phyloP scores from a whole-genome alignment of 1,140 invertebrate species.

The Apis mellifera region DNA sequence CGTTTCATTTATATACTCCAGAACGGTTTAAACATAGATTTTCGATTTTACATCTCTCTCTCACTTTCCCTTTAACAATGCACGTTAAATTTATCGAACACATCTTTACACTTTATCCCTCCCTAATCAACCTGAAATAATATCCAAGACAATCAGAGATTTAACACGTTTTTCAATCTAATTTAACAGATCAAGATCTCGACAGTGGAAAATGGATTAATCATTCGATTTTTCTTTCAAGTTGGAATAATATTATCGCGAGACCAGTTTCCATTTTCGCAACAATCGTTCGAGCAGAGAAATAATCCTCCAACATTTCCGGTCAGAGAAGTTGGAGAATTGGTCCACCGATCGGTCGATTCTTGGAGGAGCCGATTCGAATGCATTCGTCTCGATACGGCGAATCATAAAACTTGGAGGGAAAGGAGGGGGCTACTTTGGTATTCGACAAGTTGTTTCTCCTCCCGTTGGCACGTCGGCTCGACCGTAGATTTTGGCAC shows the following conservation, averaged over 20 bases:
- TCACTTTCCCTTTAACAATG: too few species aligned
- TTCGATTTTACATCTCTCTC: too few species aligned
- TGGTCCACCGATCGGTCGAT: conserved; percentile 23
- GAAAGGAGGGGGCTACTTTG: conserved; percentile 25
- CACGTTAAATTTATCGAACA: too few species aligned
- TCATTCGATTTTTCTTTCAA: conserved; percentile 60
- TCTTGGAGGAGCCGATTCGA: conserved; percentile 10
- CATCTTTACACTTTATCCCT: too few species aligned
- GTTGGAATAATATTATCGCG: conserved; percentile 63
- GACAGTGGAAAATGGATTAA: conserved; percentile 24
- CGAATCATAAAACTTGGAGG: neutral
- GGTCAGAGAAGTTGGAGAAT: neutral
- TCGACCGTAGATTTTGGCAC: conserved; percentile 34
- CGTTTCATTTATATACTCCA: too few species aligned
- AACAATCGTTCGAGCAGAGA: conserved; percentile 52
- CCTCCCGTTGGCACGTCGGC: conserved; percentile 24
- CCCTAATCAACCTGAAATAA: too few species aligned
- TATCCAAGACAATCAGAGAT: too few species aligned
- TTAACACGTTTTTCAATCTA: too few species aligned
- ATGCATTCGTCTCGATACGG: conserved; percentile 39
- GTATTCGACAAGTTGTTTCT: conserved; percentile 27
- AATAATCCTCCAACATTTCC: conserved; percentile 55
- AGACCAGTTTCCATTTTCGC: conserved; percentile 62
- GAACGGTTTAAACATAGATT: too few species aligned
- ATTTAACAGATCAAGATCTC: too few species aligned